Percentiles rank a stretch among this genome's conserved stretches.
phyloP scores from a whole-genome alignment of 2,113 vertebrate genomes.

The Tautogolabrus adspersus region DNA sequence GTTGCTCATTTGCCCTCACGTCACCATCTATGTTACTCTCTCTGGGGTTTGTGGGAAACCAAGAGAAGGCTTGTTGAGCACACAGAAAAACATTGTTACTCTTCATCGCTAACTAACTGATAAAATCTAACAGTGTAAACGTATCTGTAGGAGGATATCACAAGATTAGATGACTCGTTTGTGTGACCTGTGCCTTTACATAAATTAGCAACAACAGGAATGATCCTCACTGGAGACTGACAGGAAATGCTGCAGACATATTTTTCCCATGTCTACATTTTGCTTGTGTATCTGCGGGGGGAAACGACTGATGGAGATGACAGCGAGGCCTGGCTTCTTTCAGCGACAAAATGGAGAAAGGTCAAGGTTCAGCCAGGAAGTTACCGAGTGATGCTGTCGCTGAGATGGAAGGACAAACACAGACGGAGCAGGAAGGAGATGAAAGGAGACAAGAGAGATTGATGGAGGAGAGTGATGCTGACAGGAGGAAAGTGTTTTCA shows the following conservation, averaged over 20 bases:
- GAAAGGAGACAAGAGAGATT: slow-evolving; percentile 67
- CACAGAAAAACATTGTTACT: slow-evolving; percentile 13
- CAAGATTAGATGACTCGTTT: slow-evolving; percentile 7
- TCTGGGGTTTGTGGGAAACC: slow-evolving; percentile 16
- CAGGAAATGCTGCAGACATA: slow-evolving; percentile 15
- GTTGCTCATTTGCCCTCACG: slow-evolving; percentile 35
- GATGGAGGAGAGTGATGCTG: slow-evolving; percentile 43
- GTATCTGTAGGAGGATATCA: not conserved
- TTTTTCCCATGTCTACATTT: slow-evolving; percentile 15
- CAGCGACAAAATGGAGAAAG: slow-evolving; percentile 60
- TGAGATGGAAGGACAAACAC: slow-evolving; percentile 67
- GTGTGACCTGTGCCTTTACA: not conserved
- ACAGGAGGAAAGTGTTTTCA: slow-evolving; percentile 36
- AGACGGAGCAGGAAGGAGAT: slow-evolving; percentile 51
- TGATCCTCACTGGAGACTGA: slow-evolving; percentile 7
- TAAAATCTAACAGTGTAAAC: slow-evolving; percentile 7
- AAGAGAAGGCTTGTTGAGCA: slow-evolving; percentile 15
- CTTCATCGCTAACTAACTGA: not conserved
- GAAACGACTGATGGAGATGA: slow-evolving; percentile 60
- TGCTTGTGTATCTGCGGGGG: slow-evolving; percentile 6
- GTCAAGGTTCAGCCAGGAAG: slow-evolving; percentile 73
- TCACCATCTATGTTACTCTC: slow-evolving; percentile 3
- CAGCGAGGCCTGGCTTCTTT: slow-evolving; percentile 69
- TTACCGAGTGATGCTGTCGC: slow-evolving; percentile 69
- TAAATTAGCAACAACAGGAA: slow-evolving; percentile 2